phyloP scores from a whole-genome alignment of 2,888 invertebrate genomes.

The Acanthococcus lagerstroemiae region DNA sequence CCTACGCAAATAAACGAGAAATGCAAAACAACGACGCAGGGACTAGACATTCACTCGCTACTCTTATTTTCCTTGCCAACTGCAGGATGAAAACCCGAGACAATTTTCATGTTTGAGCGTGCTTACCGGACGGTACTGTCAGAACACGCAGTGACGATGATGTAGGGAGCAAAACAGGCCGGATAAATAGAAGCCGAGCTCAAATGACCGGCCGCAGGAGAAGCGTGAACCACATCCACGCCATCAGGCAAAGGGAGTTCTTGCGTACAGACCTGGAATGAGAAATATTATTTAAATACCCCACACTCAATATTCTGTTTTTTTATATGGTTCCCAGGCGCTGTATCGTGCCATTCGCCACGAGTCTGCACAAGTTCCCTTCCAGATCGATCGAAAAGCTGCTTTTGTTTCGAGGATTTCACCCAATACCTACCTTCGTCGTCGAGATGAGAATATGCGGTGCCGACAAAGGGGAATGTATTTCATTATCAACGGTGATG shows the following conservation, averaged over 20 bases:
- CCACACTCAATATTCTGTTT: neutral
- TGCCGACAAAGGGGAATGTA: conserved; percentile 44
- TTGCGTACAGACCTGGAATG: conserved; percentile 65
- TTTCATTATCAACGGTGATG: conserved; percentile 39
- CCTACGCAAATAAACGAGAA: conserved; percentile 42
- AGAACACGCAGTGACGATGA: conserved; percentile 88
- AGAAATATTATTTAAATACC: neutral
- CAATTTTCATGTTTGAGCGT: too few species aligned
- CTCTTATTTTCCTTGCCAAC: neutral
- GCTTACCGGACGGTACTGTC: conserved; percentile 68
- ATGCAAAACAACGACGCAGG: neutral
- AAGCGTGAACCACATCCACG: conserved; percentile 85
- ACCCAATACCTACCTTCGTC: conserved; percentile 62
- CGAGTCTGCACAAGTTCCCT: neutral
- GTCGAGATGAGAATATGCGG: conserved; percentile 77
- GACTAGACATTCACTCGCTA: neutral
- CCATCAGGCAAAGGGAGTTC: conserved; percentile 76
- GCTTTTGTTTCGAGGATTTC: too few species aligned
- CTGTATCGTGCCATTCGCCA: neutral
- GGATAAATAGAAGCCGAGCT: conserved; percentile 97
- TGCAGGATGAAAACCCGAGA: too few species aligned
- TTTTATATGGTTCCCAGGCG: too few species aligned
- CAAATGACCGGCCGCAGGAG: conserved; percentile 91
- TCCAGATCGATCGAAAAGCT: neutral
- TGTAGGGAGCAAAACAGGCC: conserved; percentile 96